Evolutionary conservation across 2,113 vertebrate species (phyloP), one percentile per base, ranked within the genome.

Genomic region (Phrynocephalus versicolor): DNA sequence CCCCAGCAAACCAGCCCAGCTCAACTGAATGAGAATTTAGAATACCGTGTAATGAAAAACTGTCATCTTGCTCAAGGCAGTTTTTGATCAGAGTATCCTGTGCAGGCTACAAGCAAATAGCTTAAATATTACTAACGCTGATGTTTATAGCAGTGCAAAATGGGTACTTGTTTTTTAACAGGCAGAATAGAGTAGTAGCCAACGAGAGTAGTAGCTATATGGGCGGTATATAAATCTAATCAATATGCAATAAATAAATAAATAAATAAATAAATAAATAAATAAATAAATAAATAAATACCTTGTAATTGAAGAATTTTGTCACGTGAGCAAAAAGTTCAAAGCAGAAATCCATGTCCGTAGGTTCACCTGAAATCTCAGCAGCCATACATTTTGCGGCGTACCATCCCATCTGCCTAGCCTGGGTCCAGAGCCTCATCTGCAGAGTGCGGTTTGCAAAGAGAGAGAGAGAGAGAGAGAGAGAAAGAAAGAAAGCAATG

Each of bases 371-470:
- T 21, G 84, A 87, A 39, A 88, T 27, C 1, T 97, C 95, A 0
- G 98, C 97, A 0, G 95, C 96, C 94, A 99, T 98, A 91, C 98
- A 99, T 85, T 97, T 98, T 0, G 97, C 98, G 0, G 98, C 97
- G 1, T 98, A 96, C 96, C 97, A 99, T 45, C 99, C 99, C 99
- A 99, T 99, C 96, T 99, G 99, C 88, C 98, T 97, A 0, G 98
- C 98, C 60, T 99, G 98, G 2, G 98, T 99, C 99, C 98, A 99
- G 82, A 99, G 93, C 64, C 99, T 97, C 98, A 99, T 99, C 99
- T 99, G 82, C 10, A 10, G 45, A 10, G 45, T 51, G 45, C 5
- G 45, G 45, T 51, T 5, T 51, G 5, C 5, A 51, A 10, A 10
- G 5, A 10, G 45, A 10, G 45, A 51, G 10, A 51, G 10, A 51